Conservation (phyloP, 2,888 invertebrate genomes). For the Augiades crinisus region DNA sequence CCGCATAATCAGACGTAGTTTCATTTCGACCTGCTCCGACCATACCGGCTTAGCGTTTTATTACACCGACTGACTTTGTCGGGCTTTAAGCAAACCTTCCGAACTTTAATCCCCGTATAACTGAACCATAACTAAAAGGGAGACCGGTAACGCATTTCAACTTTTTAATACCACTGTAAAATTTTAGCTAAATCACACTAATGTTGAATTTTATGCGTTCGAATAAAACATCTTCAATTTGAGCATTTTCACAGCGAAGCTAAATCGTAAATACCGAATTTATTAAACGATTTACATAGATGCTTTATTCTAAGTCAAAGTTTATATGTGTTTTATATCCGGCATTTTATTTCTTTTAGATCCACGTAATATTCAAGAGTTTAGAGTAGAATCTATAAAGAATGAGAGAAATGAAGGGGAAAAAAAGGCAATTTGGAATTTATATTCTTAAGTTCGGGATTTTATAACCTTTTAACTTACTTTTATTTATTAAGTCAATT, state of each 20-base stretch:
- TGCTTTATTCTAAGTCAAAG: slow-evolving; percentile 19
- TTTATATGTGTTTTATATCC: slow-evolving; percentile 19
- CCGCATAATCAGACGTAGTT: slow-evolving; percentile 13
- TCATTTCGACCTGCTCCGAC: slow-evolving; percentile 7
- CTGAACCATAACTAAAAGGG: slow-evolving; percentile 6
- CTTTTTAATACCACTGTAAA: slow-evolving; percentile 12
- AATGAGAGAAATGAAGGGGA: too few relatives aligned
- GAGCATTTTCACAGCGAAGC: slow-evolving; percentile 9
- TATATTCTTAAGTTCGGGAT: too few relatives aligned
- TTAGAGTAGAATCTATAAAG: too few relatives aligned
- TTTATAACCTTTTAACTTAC: too few relatives aligned
- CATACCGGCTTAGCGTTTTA: slow-evolving; percentile 17
- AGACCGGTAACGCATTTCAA: slow-evolving; percentile 6
- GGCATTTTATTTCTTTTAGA: slow-evolving; percentile 20
- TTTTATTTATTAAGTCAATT: too few relatives aligned
- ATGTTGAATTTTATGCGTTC: slow-evolving; percentile 6
- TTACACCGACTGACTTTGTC: slow-evolving; percentile 11
- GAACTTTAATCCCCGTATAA: slow-evolving; percentile 14
- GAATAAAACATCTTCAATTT: slow-evolving; percentile 16
- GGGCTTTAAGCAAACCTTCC: slow-evolving; percentile 19
- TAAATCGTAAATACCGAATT: slow-evolving; percentile 17
- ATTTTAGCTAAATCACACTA: slow-evolving; percentile 3
- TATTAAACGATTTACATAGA: slow-evolving; percentile 14
- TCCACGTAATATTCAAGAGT: background rate
- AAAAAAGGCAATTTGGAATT: slow-evolving; percentile 36